Conservation (phyloP, 2,888 invertebrate genomes). For the Macrophya alboannulata region DNA sequence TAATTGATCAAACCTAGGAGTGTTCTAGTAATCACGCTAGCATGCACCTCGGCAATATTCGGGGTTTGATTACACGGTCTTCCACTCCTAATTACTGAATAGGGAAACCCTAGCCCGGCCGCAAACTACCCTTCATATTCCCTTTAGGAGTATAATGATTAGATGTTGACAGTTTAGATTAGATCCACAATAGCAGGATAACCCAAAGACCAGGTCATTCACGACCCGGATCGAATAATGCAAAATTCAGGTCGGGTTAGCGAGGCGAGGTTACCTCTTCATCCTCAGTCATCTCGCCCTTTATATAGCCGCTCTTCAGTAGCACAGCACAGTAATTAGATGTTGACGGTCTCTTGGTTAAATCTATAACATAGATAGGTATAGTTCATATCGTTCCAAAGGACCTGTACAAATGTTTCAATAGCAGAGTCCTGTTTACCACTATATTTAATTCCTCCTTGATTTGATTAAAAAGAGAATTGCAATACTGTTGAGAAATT, state of each 20-base stretch:
- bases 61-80: constrained; percentile 35
- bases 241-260: constrained; percentile 38
- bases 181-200: constrained; percentile 42
- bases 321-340: constrained; percentile 1
- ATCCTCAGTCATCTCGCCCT: neutral
- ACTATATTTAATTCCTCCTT: neutral
- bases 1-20: constrained; percentile 49
- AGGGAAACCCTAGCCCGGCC: neutral
- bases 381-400: neutral
- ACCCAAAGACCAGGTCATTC: constrained; percentile 6
- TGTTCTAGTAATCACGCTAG: constrained; percentile 22
- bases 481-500: neutral
- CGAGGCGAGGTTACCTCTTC: constrained; percentile 1
- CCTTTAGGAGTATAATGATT: constrained; percentile 45
- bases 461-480: neutral
- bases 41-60: constrained; percentile 17
- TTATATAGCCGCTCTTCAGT: constrained; percentile 1
- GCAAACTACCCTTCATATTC: constrained; percentile 37
- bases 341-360: constrained; percentile 14
- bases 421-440: neutral
- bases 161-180: constrained; percentile 47
- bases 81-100: constrained; percentile 35
- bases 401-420: neutral
- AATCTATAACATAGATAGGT: constrained; percentile 1
- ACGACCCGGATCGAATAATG: constrained; percentile 18